Conservation (phyloP, 2,888 invertebrate genomes). For the Tuta absoluta region DNA sequence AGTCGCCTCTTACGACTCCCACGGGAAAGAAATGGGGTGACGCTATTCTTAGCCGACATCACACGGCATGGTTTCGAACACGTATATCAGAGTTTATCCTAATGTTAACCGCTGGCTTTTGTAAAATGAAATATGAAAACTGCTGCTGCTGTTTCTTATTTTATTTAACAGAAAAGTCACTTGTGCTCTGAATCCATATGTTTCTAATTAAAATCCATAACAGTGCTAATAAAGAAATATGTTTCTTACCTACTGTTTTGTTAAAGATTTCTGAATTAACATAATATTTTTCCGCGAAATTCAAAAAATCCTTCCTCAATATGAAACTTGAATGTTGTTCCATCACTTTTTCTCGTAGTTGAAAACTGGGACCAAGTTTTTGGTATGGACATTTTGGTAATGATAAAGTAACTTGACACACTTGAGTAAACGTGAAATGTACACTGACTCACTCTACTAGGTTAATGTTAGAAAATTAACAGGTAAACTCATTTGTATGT, state of each 20-base stretch:
- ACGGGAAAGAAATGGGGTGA: too few relatives aligned
- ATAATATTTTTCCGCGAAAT: neutral
- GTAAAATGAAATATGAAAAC: too few relatives aligned
- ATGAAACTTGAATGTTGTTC: neutral
- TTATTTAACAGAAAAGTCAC: too few relatives aligned
- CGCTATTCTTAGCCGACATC: too few relatives aligned
- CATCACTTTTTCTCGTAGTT: neutral
- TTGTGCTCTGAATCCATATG: neutral
- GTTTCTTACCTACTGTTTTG: neutral
- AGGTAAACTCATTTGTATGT: neutral
- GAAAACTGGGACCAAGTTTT: slow-evolving; percentile 1
- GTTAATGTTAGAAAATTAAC: neutral
- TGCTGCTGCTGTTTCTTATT: too few relatives aligned
- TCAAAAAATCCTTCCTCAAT: neutral
- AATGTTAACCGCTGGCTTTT: too few relatives aligned
- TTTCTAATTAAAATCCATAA: neutral
- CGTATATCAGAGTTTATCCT: too few relatives aligned
- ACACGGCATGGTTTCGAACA: too few relatives aligned
- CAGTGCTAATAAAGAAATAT: neutral
- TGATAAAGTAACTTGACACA: neutral
- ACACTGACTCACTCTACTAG: neutral
- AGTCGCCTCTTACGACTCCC: too few relatives aligned
- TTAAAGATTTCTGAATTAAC: slow-evolving; percentile 1
- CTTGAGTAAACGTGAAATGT: neutral
- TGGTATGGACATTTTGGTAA: neutral